Conservation (phyloP, 64 coral and sea anemone genomes). For the Cladopsammia gracilis region DNA sequence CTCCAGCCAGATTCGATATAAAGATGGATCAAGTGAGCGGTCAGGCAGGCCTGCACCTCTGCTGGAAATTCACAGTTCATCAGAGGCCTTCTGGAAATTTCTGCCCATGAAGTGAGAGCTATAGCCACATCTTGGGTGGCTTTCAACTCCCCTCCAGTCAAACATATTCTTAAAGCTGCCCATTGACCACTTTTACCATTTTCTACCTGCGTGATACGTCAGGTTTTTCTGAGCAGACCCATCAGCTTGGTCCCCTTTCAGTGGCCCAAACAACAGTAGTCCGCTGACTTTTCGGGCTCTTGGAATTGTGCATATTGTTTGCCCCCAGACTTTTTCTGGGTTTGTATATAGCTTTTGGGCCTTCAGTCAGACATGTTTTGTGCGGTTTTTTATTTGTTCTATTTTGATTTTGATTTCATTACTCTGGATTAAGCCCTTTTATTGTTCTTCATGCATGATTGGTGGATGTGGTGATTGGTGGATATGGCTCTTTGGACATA, state of each 20-base stretch:
- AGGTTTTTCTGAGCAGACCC: conserved; percentile 31
- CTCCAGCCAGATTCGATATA: too few species aligned
- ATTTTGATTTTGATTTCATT: too few species aligned
- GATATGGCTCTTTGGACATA: too few species aligned
- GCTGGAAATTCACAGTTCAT: too few species aligned
- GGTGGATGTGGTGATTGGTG: too few species aligned
- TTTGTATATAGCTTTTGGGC: background rate
- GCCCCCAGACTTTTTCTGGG: background rate
- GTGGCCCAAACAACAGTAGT: conserved; percentile 10
- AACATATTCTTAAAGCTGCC: conserved; percentile 1
- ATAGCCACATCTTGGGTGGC: background rate
- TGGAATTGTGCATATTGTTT: conserved; percentile 20
- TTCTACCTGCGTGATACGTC: conserved; percentile 12
- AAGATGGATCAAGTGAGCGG: too few species aligned
- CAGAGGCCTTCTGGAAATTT: too few species aligned
- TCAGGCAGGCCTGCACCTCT: too few species aligned
- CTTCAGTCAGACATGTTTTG: background rate
- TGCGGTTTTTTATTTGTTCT: too few species aligned
- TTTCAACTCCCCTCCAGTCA: conserved; percentile 16
- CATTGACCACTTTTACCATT: conserved; percentile 19
- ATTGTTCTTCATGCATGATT: too few species aligned
- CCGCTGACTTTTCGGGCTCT: background rate
- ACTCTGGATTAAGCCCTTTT: too few species aligned
- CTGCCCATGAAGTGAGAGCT: background rate
- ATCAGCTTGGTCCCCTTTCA: background rate